These are phyloP conservation scores for Myodes glareolus DNA, from an alignment of 2,113 vertebrate species.

Conservation along the genomic window DNA sequence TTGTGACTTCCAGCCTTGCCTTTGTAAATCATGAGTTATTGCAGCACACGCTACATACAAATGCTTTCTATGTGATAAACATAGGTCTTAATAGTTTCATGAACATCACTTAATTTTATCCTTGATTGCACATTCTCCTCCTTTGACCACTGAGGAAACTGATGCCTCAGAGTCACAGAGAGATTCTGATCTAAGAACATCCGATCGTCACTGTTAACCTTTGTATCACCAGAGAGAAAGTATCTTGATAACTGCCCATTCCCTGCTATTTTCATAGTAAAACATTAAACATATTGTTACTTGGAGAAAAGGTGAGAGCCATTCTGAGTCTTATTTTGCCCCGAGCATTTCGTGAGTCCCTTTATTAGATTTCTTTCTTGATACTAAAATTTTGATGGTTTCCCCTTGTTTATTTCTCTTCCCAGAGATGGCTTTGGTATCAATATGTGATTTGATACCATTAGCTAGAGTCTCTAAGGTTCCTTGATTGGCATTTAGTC, in stretches of 20 bases:
- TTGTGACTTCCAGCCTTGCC: background rate
- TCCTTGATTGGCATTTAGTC: slow-evolving; percentile 40
- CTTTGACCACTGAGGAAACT: background rate
- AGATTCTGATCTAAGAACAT: background rate
- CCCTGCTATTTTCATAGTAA: background rate
- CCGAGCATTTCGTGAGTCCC: slow-evolving; percentile 9
- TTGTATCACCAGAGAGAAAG: slow-evolving; percentile 19
- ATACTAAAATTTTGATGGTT: slow-evolving; percentile 56
- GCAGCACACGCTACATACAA: background rate
- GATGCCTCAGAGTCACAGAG: background rate
- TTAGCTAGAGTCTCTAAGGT: slow-evolving; percentile 20
- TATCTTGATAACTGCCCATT: background rate
- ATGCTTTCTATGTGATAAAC: background rate
- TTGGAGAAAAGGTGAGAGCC: background rate
- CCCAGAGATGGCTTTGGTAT: slow-evolving; percentile 53
- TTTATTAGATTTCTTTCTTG: slow-evolving; percentile 47
- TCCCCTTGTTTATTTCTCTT: slow-evolving; percentile 10
- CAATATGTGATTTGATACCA: slow-evolving; percentile 42
- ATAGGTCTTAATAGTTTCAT: background rate
- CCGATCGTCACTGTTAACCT: background rate
- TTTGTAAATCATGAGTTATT: background rate
- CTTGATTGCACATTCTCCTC: background rate
- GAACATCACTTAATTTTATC: background rate
- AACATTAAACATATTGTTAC: slow-evolving; percentile 37
- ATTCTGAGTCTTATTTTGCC: slow-evolving; percentile 36